Conservation (phyloP, 2,888 invertebrate species). For the Leptinotarsa juncta region DNA sequence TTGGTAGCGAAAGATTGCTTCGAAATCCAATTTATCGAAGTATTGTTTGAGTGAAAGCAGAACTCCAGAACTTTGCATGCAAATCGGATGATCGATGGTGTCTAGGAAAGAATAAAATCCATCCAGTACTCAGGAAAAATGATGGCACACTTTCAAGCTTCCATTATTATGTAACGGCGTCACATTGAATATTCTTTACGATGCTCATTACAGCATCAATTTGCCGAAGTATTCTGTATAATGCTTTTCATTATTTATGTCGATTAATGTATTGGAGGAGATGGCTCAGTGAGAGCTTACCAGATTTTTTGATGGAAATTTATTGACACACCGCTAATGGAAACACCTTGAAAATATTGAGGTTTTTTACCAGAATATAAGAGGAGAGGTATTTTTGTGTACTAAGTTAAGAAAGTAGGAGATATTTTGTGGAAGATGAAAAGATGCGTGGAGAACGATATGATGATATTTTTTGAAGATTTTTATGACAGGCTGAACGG, state of each 20-base stretch:
- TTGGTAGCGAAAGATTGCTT: background rate
- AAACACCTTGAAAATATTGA: background rate
- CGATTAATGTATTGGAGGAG: background rate
- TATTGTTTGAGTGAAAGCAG: background rate
- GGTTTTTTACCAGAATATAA: background rate
- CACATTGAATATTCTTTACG: background rate
- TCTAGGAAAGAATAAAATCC: background rate
- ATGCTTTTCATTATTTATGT: constrained; percentile 12
- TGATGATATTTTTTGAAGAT: too few species aligned
- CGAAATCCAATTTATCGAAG: background rate
- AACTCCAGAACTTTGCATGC: constrained; percentile 2
- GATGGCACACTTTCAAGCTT: background rate
- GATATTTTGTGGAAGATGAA: too few species aligned
- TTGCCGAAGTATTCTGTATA: background rate
- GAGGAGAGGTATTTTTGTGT: too few species aligned
- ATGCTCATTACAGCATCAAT: background rate
- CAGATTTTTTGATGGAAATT: background rate
- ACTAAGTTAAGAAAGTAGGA: too few species aligned
- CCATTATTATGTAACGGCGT: background rate
- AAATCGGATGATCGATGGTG: background rate
- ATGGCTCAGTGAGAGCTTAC: background rate
- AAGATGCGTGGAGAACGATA: too few species aligned
- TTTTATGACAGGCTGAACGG: too few species aligned
- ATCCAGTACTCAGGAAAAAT: background rate
- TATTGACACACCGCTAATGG: background rate